These are phyloP conservation scores for Notodonta dromedarius DNA, from an alignment of 2,888 invertebrate species.

Conservation along the genomic window DNA sequence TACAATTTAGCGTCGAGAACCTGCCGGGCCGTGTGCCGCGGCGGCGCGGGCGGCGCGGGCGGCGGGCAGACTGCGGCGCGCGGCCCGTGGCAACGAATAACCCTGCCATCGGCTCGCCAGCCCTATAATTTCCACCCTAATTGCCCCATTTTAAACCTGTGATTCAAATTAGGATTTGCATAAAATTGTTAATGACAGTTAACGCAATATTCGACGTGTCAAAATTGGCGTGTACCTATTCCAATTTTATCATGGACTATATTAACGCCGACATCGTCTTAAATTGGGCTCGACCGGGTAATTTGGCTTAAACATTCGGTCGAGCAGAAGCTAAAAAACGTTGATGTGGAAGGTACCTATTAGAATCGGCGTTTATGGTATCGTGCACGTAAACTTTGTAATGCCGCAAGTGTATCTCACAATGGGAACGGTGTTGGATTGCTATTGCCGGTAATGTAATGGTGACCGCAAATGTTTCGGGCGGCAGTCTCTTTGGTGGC, in stretches of 20 bases:
- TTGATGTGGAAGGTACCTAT: slow-evolving; percentile 44
- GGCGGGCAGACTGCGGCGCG: slow-evolving; percentile 33
- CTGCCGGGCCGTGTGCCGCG: slow-evolving; percentile 14
- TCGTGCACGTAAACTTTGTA: slow-evolving; percentile 38
- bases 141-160: slow-evolving; percentile 72
- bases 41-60: slow-evolving; percentile 25
- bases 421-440: slow-evolving; percentile 32
- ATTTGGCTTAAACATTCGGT: slow-evolving; percentile 54
- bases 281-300: slow-evolving; percentile 55
- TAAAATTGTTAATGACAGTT: slow-evolving; percentile 78
- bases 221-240: slow-evolving; percentile 68
- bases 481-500: slow-evolving; percentile 62
- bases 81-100: slow-evolving; percentile 60
- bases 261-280: slow-evolving; percentile 58
- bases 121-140: slow-evolving; percentile 77
- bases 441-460: slow-evolving; percentile 17
- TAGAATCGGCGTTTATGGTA: slow-evolving; percentile 44
- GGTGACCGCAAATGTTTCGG: slow-evolving; percentile 34
- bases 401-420: slow-evolving; percentile 33
- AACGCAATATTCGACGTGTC: slow-evolving; percentile 71
- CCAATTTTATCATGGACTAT: slow-evolving; percentile 56
- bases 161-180: slow-evolving; percentile 78
- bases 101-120: slow-evolving; percentile 66
- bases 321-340: slow-evolving; percentile 56
- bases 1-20: slow-evolving; percentile 37